phyloP scores from a whole-genome alignment of 2,888 invertebrate species.

The Hirtodrosophila duncani region DNA sequence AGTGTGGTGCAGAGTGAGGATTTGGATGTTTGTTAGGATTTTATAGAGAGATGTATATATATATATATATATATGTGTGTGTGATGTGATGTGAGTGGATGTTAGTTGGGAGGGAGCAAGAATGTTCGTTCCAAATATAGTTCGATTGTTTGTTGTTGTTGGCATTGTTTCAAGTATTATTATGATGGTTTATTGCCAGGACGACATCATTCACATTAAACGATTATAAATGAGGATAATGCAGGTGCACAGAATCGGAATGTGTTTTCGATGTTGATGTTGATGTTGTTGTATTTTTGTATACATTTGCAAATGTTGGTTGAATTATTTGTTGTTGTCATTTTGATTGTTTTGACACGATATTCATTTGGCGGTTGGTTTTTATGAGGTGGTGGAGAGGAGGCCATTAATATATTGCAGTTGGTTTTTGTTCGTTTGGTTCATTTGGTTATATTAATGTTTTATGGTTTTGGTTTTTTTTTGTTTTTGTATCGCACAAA shows the following conservation, averaged over 20 bases:
- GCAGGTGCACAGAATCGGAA: constrained; percentile 71
- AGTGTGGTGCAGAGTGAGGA: constrained; percentile 12
- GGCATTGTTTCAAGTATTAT: too few relatives aligned
- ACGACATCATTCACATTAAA: too few relatives aligned
- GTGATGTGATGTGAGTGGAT: constrained; percentile 5
- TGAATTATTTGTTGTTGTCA: constrained; percentile 26
- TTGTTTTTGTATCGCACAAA: constrained; percentile 58
- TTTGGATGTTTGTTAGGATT: too few relatives aligned
- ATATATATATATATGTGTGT: constrained; percentile 10
- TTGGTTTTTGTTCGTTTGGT: constrained; percentile 52
- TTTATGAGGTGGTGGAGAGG: constrained; percentile 26
- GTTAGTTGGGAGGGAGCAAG: too few relatives aligned
- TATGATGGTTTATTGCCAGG: constrained; percentile 19
- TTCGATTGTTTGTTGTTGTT: constrained; percentile 15
- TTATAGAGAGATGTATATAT: constrained; percentile 12
- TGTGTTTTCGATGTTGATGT: too few relatives aligned
- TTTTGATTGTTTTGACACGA: constrained; percentile 25
- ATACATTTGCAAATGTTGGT: constrained; percentile 64
- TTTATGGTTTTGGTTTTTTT: constrained; percentile 15
- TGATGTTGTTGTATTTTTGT: constrained; percentile 73
- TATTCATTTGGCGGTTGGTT: constrained; percentile 32
- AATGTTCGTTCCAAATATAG: too few relatives aligned
- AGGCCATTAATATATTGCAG: constrained; percentile 32
- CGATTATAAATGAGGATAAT: constrained; percentile 44
- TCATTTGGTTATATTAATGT: constrained; percentile 31